Conservation (phyloP, 2,113 vertebrate genomes). For the Lates calcarifer region DNA sequence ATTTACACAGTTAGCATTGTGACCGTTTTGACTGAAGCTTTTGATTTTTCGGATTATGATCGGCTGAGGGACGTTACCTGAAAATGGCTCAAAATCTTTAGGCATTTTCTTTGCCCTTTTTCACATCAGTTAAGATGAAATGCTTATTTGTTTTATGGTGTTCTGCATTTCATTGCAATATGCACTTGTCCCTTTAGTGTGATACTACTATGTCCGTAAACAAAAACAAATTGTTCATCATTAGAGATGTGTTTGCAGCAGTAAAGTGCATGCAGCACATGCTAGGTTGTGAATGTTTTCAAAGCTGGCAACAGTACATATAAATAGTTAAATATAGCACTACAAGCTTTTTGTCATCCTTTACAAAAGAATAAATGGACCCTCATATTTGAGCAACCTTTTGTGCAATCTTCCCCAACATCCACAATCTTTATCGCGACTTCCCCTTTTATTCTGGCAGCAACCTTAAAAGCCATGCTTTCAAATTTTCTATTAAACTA, state of each 20-base stretch:
- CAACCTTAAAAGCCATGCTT: constrained; percentile 2
- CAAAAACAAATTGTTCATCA: constrained; percentile 18
- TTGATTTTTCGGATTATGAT: constrained; percentile 19
- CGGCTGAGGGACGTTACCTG: background rate
- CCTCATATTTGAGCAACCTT: constrained; percentile 20
- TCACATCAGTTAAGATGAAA: background rate
- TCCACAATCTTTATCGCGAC: constrained; percentile 29
- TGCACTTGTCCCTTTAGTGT: constrained; percentile 65
- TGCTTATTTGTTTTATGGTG: background rate
- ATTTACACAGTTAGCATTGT: constrained; percentile 9
- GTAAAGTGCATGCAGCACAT: constrained; percentile 76
- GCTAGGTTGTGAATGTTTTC: constrained; percentile 49
- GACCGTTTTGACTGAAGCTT: constrained; percentile 4
- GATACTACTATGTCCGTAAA: constrained; percentile 36
- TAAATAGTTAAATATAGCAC: constrained; percentile 43
- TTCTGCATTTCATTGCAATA: background rate
- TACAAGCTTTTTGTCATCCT: constrained; percentile 31
- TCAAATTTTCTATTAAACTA: background rate
- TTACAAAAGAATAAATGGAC: constrained; percentile 38
- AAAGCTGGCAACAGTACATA: constrained; percentile 47
- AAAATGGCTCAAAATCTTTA: no score
- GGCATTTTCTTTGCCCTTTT: no score
- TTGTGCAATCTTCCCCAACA: constrained; percentile 49
- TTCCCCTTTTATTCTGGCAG: background rate
- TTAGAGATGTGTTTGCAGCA: constrained; percentile 48